Evolutionary conservation across 2,888 invertebrate species (phyloP), one percentile per base, ranked within the genome.

Genomic region (Synanthedon myopaeformis): DNA sequence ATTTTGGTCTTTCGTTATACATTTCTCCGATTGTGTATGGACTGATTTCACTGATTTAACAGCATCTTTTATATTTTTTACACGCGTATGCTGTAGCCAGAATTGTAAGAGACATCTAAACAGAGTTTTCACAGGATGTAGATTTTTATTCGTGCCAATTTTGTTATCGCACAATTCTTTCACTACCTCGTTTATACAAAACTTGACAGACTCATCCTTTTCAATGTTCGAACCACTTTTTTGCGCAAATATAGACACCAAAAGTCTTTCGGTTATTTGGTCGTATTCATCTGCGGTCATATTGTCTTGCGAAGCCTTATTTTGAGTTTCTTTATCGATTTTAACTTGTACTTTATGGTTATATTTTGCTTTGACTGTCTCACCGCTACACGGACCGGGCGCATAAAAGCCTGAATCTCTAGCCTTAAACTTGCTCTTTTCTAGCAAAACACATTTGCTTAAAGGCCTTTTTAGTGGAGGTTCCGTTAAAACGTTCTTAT

Each of bases 101-200:
- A 74, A 84, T 49, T 84, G 78, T 42, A 84, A 57, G 1, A 85
- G 63, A 53, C 69, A 69, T 63, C 72, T 76, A 42, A 85, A 83
- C 8, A 85, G 59, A 0, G 70, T 62, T 62, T 78, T 80, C 0
- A 78, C 68, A 1, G 83, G 83, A 57, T 81, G 70, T 1, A 58
- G 55, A 8, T 71, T 63, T n/a, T 54, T 54, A 45, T 67, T 58
- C 23, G 63, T 58, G 4, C 65, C 49, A 10, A 35, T 35, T 63
- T 74, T 76, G 0, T 66, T 55, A 54, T 74, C 68, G 54, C 77
- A 79, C 2, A 86, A 59, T 49, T 85, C 79, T 62, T 67, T 70
- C 1, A 85, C 64, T 0, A 80, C 66, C 63, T 75, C 62, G 55
- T 69, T 72, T 2, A 86, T 65, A 55, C 71, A 77, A 35, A 55